Base-by-base conservation (phyloP, 2,888 invertebrate genomes). In the Melinaea menophilus region DNA sequence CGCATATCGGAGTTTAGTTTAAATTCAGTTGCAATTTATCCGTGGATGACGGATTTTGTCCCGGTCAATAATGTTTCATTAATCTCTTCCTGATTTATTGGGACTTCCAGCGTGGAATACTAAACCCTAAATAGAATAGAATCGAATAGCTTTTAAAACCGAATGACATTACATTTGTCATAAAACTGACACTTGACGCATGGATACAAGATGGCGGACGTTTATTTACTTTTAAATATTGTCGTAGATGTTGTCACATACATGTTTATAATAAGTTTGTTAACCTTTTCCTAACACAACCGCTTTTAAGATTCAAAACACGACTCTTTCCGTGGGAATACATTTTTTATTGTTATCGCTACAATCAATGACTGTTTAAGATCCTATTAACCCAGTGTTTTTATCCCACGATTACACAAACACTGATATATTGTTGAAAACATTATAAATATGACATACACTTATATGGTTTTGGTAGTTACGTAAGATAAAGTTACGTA, bases 11-110 rank as follows among this genome's bases (percentile, higher is more conserved):
- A 51, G 55, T 61, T 66, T 62, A 68, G 68, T 72, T 69, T 68
- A 70, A 72, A 72, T 71, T 71, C 71, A 65, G 68, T 66, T 67
- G 70, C 65, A 67, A 70, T 71, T 71, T 71, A 69, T 62, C 66
- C 60, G 61, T 65, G 66, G 70, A 69, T 72, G 71, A 72, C 68
- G 71, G 66, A 69, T 71, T 69, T 58, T 55, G 61, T 61, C 58
- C 63, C 65, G 67, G 65, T 69, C 68, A 69, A 69, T 68, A 69
- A 62, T 62, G 62, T 68, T 70, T 70, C 62, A 69, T 71, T 70
- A 69, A 62, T 62, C 62, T 60, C 33, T 41, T 63, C 56, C 66
- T 65, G 68, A 71, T 72, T 72, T 72, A 72, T 68, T 65, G 63
- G 69, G 55, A 62, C 62, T 55, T 60, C 54, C 56, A 35, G 55